Evolutionary conservation across 23 tunicate genomes (phyloP).

Genomic region (Styela clava): DNA sequence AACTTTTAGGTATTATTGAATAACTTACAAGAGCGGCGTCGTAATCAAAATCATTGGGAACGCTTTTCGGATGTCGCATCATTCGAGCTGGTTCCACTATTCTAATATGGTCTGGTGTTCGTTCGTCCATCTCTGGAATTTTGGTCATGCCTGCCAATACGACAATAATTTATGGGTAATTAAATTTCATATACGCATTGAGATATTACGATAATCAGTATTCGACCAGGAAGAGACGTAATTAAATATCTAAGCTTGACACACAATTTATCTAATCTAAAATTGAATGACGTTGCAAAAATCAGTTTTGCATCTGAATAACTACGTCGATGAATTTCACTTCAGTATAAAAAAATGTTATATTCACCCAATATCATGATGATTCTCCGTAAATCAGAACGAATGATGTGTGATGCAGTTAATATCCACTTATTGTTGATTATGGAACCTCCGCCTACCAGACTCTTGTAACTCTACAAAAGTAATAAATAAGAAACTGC

Average conservation of each 20-base stretch:
- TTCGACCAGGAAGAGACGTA: too few species aligned
- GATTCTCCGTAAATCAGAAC: not conserved
- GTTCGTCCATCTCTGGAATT: not conserved
- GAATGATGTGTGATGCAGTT: constrained; percentile 33
- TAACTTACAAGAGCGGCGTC: constrained; percentile 42
- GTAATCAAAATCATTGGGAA: constrained; percentile 12
- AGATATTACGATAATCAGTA: too few species aligned
- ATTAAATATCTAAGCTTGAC: too few species aligned
- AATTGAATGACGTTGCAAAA: too few species aligned
- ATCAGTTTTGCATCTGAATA: too few species aligned
- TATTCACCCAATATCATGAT: constrained; percentile 36
- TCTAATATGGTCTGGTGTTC: not conserved
- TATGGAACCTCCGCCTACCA: constrained; percentile 37
- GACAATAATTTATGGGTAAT: too few species aligned
- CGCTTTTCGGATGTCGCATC: not conserved
- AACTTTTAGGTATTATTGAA: too few species aligned
- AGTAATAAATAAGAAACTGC: not conserved
- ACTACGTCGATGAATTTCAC: too few species aligned
- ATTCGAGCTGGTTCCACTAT: constrained; percentile 2
- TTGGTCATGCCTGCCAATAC: constrained; percentile 1
- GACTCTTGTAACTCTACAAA: constrained; percentile 20
- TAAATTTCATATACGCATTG: too few species aligned
- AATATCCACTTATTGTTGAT: constrained; percentile 36
- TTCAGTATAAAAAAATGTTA: too few species aligned
- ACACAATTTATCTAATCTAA: too few species aligned